Evolutionary conservation across 2,797 vertebrate species (phyloP).

Genomic region (Varecia variegata): DNA sequence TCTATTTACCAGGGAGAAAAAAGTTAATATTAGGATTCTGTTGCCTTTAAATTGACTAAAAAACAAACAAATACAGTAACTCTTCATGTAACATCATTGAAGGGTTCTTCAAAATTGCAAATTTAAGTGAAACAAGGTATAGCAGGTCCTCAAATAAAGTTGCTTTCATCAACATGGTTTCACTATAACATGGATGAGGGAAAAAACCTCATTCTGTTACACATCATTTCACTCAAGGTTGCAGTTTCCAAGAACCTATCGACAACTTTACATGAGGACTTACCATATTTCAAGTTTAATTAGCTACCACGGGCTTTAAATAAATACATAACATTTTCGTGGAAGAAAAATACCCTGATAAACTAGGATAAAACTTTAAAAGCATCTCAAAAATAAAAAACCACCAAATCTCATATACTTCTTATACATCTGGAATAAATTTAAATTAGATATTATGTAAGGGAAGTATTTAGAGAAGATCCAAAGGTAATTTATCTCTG

Average conservation of each 20-base stretch:
- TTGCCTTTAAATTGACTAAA: background rate
- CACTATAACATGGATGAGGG: background rate
- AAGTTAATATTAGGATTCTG: background rate
- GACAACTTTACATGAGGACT: background rate
- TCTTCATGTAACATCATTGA: background rate
- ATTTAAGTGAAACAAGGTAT: background rate
- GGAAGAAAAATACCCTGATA: background rate
- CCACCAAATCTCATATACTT: background rate
- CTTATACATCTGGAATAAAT: constrained; percentile 9
- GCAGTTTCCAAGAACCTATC: background rate
- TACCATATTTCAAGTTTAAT: background rate
- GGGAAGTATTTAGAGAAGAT: background rate
- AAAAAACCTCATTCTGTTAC: background rate
- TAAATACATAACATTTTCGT: background rate
- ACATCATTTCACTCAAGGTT: background rate
- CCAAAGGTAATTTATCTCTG: constrained; percentile 33
- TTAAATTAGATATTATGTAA: background rate
- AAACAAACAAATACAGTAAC: background rate
- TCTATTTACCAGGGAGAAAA: background rate
- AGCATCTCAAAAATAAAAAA: constrained; percentile 41
- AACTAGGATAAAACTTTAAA: constrained; percentile 41
- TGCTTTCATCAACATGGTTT: background rate
- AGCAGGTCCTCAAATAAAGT: background rate
- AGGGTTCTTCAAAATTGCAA: background rate
- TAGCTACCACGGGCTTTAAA: background rate